A percentile compares a stretch with the other conserved stretches of the same genome.
Conservation (phyloP, 2,113 vertebrate genomes). For the Lichenostomus cassidix region DNA sequence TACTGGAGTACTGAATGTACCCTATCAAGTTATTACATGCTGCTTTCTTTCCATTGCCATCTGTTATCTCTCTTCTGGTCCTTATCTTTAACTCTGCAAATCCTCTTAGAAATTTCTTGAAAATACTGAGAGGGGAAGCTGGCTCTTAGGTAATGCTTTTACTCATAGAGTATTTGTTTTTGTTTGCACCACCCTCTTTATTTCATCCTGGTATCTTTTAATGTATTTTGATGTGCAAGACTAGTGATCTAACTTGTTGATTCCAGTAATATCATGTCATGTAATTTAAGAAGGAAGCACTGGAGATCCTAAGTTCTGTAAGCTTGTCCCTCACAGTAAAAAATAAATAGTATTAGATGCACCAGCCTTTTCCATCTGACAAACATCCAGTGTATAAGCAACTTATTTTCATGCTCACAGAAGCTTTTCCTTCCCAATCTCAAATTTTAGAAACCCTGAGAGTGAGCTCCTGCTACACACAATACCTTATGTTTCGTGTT, state of each 20-base stretch:
- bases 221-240: background rate
- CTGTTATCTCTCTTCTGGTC: conserved; percentile 59
- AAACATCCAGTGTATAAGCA: background rate
- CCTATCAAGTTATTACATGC: conserved; percentile 43
- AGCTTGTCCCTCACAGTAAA: background rate
- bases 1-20: conserved; percentile 50
- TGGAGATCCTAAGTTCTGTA: background rate
- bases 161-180: background rate
- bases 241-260: background rate
- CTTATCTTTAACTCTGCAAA: conserved; percentile 61
- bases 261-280: background rate
- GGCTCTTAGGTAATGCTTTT: background rate
- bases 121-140: background rate
- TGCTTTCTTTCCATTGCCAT: conserved; percentile 60
- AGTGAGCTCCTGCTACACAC: rapidly evolving
- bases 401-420: background rate
- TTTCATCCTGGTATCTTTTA: background rate
- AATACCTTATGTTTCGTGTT: background rate
- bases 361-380: background rate
- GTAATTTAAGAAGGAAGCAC: background rate
- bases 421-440: background rate
- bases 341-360: background rate
- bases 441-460: background rate
- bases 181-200: background rate
- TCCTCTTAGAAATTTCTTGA: conserved; percentile 33